phyloP scores from a whole-genome alignment of 2,888 invertebrate genomes.

The Sarcophaga variegata region DNA sequence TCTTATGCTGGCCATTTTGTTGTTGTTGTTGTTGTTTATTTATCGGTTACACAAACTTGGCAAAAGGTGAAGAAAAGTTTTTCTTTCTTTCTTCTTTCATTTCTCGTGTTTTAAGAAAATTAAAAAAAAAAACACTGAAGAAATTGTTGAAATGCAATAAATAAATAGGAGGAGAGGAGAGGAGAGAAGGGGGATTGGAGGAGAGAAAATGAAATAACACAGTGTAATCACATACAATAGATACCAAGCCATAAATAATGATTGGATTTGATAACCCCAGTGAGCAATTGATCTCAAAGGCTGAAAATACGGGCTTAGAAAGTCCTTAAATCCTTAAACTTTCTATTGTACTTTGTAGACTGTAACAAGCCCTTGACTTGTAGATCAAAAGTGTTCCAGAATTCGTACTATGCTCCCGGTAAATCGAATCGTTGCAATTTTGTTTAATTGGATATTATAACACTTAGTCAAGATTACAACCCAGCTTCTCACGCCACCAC shows the following conservation, averaged over 20 bases:
- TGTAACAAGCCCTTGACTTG: no score
- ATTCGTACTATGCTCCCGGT: no score
- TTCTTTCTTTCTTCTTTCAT: background rate
- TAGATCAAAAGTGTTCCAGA: no score
- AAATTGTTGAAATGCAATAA: background rate
- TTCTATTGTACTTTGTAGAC: no score
- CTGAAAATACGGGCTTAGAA: no score
- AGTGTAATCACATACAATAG: conserved; percentile 44
- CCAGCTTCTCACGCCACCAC: no score
- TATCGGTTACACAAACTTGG: conserved; percentile 54
- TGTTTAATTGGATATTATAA: no score
- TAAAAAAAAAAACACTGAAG: conserved; percentile 53
- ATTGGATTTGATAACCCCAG: conserved; percentile 23
- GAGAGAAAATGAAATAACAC: conserved; percentile 14
- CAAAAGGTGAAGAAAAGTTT: conserved; percentile 61
- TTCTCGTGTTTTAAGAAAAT: conserved; percentile 62
- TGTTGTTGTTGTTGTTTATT: conserved; percentile 38
- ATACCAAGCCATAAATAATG: conserved; percentile 10
- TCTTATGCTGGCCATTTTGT: conserved; percentile 47
- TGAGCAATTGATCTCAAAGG: background rate
- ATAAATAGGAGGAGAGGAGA: no score
- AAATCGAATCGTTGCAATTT: no score
- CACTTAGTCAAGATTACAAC: no score
- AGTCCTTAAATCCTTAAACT: no score
- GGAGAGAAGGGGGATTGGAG: background rate